Evolutionary conservation across 2,888 invertebrate species (phyloP), one percentile per base, ranked within the genome.

Genomic region (Brachyptera risi): DNA sequence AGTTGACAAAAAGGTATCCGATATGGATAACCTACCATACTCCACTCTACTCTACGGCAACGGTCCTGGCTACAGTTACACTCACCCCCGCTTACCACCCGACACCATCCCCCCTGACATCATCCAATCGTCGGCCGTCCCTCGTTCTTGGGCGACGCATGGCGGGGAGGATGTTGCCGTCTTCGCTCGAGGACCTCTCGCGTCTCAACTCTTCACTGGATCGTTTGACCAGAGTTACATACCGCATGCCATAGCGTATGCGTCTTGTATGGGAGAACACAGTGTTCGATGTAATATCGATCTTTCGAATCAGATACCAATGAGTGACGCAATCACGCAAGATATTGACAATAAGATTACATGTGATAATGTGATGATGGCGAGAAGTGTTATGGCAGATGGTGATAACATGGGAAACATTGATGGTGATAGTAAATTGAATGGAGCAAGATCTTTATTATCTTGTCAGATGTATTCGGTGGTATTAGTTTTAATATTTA

Each of bases 141-240:
- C 89, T 0, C 75, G 87, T 42, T 86, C 86, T 66, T 89, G 88
- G 87, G 88, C 87, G 11, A 89, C 89, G 0, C 90, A 90, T 70
- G 89, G 88, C 0, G 90, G 86, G 0, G 92, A 92, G 74, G 92
- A 92, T 71, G 92, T 92, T 0, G 88, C 90, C 0, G 84, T 91
- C 31, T 90, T 88, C 73, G 90, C 90, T 17, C 65, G 67, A 11
- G 80, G 80, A 67, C 54, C 54, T 3, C 78, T 86, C 73, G 84
- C 86, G 9, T 83, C 81, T 3, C 78, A 82, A 19, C 73, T 86
- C 56, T 86, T 86, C 68, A 79, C 85, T 38, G 89, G 89, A 0
- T 87, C 88, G 9, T 83, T 90, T 64, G 92, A 92, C 71, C 92
- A 92, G 75, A 88, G 87, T 71, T 92, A 89, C 76, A 88, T 92